Evolutionary conservation across 2,888 invertebrate species (phyloP), one percentile per base, ranked within the genome.

Genomic region (Papilio protenor): DNA sequence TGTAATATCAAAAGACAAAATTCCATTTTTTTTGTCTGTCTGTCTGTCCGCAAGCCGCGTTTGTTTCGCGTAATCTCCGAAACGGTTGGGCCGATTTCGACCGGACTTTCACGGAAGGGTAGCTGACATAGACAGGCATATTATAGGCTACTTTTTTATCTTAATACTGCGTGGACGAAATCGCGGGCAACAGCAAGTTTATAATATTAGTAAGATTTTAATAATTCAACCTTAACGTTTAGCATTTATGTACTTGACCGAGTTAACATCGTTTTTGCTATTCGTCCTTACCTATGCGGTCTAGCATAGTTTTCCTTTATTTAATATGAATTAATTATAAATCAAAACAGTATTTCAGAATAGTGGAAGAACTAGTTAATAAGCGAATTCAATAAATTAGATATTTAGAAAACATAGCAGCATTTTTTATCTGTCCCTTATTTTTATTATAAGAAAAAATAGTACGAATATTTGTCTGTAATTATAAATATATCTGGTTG

Each of bases 181-280:
- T n/a, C n/a, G n/a, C 27, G 27, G 27, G 27, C 27, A 27, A 27
- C 2, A 27, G 27, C 27, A 2, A 27, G 27, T 40, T 40, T 21
- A 55, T n/a, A 10, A 55, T 55, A 55, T 55, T 55, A 55, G 55
- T 73, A 40, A 69, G 27, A 72, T 64, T 23, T 71, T 61, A 49
- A 71, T 70, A 71, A 64, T 72, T 64, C 52, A n/a, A 40, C 33
- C 33, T 49, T 10, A 49, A 21, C 18, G 33, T 64, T 76, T 21
- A 72, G 21, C 49, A n/a, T 66, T 27, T 76, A 49, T 71, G 40
- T 73, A 77, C 77, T 77, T 77, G 77, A 73, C 57, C 66, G 57
- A 73, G 40, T 47, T 73, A 73, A 18, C 72, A 33, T 23, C 21
- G 27, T 10, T 33, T 64, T 64, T 52, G 33, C 55, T 40, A 69